Conservation (phyloP, 2,113 vertebrate genomes). For the Pelecanoides urinatrix region DNA sequence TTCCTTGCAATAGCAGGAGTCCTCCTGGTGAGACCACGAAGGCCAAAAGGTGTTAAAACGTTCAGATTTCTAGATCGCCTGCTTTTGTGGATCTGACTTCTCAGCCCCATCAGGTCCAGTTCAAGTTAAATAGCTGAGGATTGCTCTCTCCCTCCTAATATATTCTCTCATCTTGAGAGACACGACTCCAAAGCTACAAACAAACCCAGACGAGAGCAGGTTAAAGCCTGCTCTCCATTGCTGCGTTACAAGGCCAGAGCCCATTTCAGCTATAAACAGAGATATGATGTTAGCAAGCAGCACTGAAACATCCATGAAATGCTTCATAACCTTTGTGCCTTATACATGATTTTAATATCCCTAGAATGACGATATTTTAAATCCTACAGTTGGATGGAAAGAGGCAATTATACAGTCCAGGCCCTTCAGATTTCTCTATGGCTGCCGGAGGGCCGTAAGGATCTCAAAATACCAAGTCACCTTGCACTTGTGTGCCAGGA, state of each 20-base stretch:
- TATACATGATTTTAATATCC: neutral
- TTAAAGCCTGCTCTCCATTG: neutral
- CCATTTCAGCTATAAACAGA: neutral
- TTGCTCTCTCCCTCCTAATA: neutral
- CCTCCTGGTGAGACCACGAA: neutral
- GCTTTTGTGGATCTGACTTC: neutral
- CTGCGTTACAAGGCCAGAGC: neutral
- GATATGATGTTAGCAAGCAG: neutral
- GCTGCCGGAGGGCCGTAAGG: neutral
- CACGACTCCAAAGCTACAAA: neutral
- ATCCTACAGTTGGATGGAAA: neutral
- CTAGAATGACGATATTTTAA: neutral
- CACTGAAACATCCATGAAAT: neutral
- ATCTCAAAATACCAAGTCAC: neutral
- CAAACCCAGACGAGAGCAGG: accelerated
- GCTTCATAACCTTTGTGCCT: neutral
- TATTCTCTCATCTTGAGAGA: neutral
- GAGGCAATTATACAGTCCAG: neutral
- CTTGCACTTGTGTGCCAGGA: accelerated
- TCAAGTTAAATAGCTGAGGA: neutral
- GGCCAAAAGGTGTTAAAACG: neutral
- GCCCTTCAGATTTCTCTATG: neutral
- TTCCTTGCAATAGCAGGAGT: neutral
- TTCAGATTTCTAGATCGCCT: neutral
- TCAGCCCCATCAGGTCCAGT: neutral